Base-by-base conservation (phyloP, 2,888 invertebrate genomes). In the Cephus sareptanus region DNA sequence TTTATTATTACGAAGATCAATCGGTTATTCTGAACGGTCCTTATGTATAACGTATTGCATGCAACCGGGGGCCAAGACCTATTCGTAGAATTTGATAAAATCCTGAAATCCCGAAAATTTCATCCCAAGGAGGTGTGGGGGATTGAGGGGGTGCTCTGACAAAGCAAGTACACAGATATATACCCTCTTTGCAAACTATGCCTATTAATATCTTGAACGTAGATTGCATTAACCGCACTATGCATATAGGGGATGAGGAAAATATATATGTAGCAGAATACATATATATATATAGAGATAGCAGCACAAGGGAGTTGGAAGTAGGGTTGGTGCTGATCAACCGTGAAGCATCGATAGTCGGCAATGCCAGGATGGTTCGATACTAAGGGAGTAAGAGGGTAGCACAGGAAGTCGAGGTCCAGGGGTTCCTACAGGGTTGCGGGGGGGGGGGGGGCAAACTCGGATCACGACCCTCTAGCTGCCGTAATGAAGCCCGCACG, bases 291-390 rank as follows among this genome's bases (percentile, higher is more conserved):
- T 15, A 40, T 15, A 40, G 1, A 40, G 13, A 40, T 4, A 40
- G 40, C 40, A 40, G 40, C 15, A 4, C 40, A 73, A 73, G 56
- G 56, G 23, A 75, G 76, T 77, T 77, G 73, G 74, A 69, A 77
- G 80, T 77, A 81, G 84, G 83, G 85, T 84, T 85, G 84, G 84
- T 70, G 33, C 70, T 85, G 87, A 88, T 89, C 87, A 85, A 90
- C 83, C 89, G 87, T 89, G 81, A 87, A 86, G 84, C 84, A 84
- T 89, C 89, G 87, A 89, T 88, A 88, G 85, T 82, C 80, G 80
- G 77, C 33, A 70, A 70, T 70, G 33, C 70, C n/a, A 33, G 70
- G 70, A 70, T 40, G 40, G 40, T 40, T 15, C 15, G 40, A 40
- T 40, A 40, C 40, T 40, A 68, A 35, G 68, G n/a, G 56, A 77